Base-by-base conservation (phyloP, 2,888 invertebrate species). In the Heliconius hortense region DNA sequence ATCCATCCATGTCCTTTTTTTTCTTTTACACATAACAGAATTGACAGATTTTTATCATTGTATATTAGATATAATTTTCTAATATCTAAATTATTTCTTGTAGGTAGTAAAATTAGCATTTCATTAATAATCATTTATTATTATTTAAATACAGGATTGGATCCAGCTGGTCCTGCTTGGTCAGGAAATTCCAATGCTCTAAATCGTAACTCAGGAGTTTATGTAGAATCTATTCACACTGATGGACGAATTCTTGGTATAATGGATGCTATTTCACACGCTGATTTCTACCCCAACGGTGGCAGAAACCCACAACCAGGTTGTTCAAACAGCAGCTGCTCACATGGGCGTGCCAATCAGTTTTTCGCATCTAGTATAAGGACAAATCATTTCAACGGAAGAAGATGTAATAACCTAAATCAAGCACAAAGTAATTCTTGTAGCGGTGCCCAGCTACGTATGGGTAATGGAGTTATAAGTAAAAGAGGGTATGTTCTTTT, bases 151-250 rank as follows among this genome's bases (percentile, higher is more conserved):
- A 18, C 75, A 88, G 88, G 86, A n/a, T 74, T 87, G 66, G 88
- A 88, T 68, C 87, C 88, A 0, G 87, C 88, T 18, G 84, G 85
- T 11, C 88, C 88, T 21, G 73, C 75, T 28, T 87, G 85, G 85
- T 79, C 80, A 10, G 74, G 77, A 13, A 84, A 82, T 69, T 62
- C 77, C 0, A 83, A 85, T 71, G 81, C 85, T 13, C 77, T 88
- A 1, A 81, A 79, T 28, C 72, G 74, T 0, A 81, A 78, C 67
- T 82, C 83, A 18, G 88, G 82, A 0, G 79, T 77, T 0, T 87
- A 86, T 73, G 87, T 87, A 0, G 88, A 89, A 76, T 80, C 82
- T 3, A 87, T 89, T 73, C 87, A 88, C 76, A 88, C 88, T 0
- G 85, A 88, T 26, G 86, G 85, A 60, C 83, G 84, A 2, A 18